These are phyloP conservation scores for Cryptotermes secundus DNA, from an alignment of 1,140 invertebrate genomes.

Conservation along the genomic window DNA sequence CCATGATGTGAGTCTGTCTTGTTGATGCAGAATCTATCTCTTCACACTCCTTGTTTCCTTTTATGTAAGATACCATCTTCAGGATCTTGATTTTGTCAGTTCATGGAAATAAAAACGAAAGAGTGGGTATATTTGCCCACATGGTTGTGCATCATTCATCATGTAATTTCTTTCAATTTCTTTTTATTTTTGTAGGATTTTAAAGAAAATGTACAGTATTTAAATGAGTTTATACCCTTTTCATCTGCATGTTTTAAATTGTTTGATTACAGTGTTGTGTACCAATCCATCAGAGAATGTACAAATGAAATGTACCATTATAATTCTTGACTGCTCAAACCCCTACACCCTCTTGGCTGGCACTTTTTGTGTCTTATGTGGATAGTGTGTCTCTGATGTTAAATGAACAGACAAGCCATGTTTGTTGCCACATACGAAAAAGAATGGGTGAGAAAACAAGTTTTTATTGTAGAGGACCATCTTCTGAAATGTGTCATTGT, in stretches of 20 bases:
- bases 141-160: not conserved
- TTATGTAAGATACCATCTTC: not conserved
- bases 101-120: not conserved
- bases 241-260: slow-evolving; percentile 7
- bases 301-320: not conserved
- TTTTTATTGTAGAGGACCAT: slow-evolving; percentile 14
- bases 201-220: not conserved
- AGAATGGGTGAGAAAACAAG: not conserved
- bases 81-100: not conserved
- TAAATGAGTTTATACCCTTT: not conserved
- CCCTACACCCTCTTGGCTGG: not conserved
- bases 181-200: not conserved
- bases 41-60: not conserved
- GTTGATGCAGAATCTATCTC: not conserved
- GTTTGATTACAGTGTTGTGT: not conserved
- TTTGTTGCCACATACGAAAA: no score
- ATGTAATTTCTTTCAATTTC: not conserved
- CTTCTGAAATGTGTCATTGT: no score
- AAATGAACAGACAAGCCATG: not conserved
- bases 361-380: not conserved
- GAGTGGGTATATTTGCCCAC: not conserved
- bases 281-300: not conserved
- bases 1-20: not conserved
- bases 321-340: slow-evolving; percentile 1
- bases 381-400: not conserved